A percentile compares a stretch with the other conserved stretches of the same genome.
These are phyloP conservation scores for Onychorhynchus coronatus DNA, from an alignment of 2,113 vertebrate genomes.

Conservation along the genomic window DNA sequence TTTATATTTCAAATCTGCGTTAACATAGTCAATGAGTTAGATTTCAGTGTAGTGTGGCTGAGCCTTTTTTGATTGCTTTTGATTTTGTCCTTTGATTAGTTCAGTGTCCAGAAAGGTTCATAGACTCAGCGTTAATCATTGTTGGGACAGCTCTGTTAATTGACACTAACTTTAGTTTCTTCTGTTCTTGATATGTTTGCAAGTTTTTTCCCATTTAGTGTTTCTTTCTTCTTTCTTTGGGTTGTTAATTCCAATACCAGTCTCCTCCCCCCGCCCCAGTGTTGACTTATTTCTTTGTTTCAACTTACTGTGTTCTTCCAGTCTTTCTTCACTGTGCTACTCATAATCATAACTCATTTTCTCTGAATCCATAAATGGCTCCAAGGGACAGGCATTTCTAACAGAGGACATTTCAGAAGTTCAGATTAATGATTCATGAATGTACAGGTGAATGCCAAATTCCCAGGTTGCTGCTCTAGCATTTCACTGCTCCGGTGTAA, in stretches of 20 bases:
- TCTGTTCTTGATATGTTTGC: background rate
- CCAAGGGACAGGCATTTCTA: constrained; percentile 1
- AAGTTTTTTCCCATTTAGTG: background rate
- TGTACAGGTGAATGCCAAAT: constrained; percentile 6
- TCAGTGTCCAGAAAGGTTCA: background rate
- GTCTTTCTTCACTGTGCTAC: background rate
- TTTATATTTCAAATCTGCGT: background rate
- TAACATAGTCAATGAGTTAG: background rate
- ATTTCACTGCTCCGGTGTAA: background rate
- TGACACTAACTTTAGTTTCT: background rate
- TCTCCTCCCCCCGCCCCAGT: background rate
- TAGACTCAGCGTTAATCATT: background rate
- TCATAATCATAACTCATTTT: constrained; percentile 31
- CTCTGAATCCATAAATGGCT: background rate
- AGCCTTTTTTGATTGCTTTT: background rate
- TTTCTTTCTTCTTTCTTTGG: background rate
- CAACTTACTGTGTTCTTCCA: background rate
- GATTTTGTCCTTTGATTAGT: background rate
- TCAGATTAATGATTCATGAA: constrained; percentile 11
- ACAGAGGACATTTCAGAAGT: constrained; percentile 8
- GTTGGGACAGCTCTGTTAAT: background rate
- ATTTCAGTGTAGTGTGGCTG: background rate
- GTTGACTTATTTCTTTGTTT: background rate
- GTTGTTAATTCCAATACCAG: background rate
- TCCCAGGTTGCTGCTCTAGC: background rate